A percentile compares a stretch with the other conserved stretches of the same genome.
phyloP scores from a whole-genome alignment of 2,113 vertebrate species.

The Ptychochromis oligacanthus region DNA sequence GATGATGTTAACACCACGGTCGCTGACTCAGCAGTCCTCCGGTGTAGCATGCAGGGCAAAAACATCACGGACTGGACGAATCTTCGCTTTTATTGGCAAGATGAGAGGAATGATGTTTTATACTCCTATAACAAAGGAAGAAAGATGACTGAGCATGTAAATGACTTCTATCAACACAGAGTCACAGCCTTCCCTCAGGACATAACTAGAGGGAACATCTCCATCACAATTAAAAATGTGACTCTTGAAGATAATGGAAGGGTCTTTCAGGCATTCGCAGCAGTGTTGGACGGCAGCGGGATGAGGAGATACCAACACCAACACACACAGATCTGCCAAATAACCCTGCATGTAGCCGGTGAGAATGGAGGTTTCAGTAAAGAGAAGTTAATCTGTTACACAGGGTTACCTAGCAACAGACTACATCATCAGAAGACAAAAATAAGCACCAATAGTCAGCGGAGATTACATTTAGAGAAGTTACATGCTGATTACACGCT shows the following conservation, averaged over 20 bases:
- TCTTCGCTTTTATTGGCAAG: constrained; percentile 5
- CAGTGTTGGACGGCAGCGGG: neutral
- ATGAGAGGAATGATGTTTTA: neutral
- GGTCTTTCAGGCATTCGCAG: neutral
- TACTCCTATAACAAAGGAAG: neutral
- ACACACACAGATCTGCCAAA: neutral
- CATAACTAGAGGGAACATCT: neutral
- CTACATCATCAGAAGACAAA: too few species aligned
- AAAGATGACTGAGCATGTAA: neutral
- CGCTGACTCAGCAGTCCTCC: neutral
- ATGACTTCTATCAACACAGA: neutral
- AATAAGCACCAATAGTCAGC: too few species aligned
- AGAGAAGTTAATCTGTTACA: neutral
- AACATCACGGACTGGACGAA: neutral
- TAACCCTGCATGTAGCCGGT: constrained; percentile 10
- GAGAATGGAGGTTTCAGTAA: constrained; percentile 1
- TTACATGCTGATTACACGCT: neutral
- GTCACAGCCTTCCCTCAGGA: neutral
- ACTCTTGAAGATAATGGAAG: neutral
- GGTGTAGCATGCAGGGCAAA: neutral
- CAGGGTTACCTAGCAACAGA: too few species aligned
- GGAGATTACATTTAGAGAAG: neutral
- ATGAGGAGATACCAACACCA: neutral
- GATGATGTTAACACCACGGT: neutral
- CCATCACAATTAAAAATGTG: neutral